Evolutionary conservation across 2,888 invertebrate species (phyloP), one percentile per base, ranked within the genome.

Genomic region (Acrobasis consociella): DNA sequence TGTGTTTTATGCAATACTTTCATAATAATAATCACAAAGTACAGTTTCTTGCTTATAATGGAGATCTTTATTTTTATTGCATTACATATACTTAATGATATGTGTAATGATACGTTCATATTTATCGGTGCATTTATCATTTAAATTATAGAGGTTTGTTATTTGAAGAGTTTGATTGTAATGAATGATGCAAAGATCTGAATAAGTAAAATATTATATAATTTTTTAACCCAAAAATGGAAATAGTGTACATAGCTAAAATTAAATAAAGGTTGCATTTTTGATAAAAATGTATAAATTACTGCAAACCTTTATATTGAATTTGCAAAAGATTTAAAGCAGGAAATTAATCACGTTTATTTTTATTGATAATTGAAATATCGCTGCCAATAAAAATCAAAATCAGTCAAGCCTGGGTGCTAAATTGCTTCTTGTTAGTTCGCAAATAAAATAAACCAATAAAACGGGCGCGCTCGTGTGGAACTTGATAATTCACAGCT

Each of bases 401-500:
- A n/a, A n/a, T n/a, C 31, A 46, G 46, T 46, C n/a, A 13, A 46
- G 11, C 52, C 17, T 31, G 13, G 52, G 52, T 52, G 52, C 13
- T 11, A 11, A 16, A 52, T 52, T 31, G 13, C 31, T 31, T 52
- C 52, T 52, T 13, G n/a, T 52, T 52, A 52, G 13, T 31, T 52
- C 13, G n/a, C 46, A 46, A n/a, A 46, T 46, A 13, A 52, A 52
- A 52, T 52, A 52, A 17, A 17, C 11, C 9, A 56, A 11, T 22
- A 42, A 56, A 42, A 9, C 55, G 16, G 56, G 56, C 42, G 17
- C 56, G 42, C 46, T 56, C 56, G 17, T 56, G 56, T 46, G 56
- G 42, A 56, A 56, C 42, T 42, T 17, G 56, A 49, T 16, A 22
- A 58, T 58, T 49, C 31, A 22, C 61, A 62, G 62, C 62, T 62